A percentile compares a stretch with the other conserved stretches of the same genome.
These are phyloP conservation scores for Tipula helvola DNA, from an alignment of 2,888 invertebrate species.

Conservation along the genomic window DNA sequence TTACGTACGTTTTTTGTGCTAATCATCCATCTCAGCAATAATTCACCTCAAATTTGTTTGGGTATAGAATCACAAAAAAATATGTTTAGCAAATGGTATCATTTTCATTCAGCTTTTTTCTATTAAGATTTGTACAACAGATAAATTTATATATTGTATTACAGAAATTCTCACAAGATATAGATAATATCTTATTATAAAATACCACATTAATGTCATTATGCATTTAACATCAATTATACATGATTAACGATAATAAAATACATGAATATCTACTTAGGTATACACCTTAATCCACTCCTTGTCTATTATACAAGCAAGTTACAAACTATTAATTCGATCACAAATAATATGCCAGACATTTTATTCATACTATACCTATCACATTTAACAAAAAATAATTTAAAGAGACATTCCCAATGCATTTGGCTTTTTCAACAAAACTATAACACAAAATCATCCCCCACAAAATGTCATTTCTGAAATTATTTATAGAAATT, in stretches of 20 bases:
- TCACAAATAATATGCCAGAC: neutral
- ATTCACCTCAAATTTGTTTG: neutral
- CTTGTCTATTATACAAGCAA: neutral
- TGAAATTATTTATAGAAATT: neutral
- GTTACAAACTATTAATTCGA: neutral
- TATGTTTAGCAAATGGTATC: neutral
- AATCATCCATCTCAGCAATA: neutral
- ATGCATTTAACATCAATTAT: neutral
- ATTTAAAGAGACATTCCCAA: neutral
- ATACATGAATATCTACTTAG: neutral
- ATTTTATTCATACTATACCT: neutral
- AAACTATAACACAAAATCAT: neutral
- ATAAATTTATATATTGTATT: neutral
- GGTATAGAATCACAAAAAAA: no score
- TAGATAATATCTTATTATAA: neutral
- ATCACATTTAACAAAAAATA: neutral
- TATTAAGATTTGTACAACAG: neutral
- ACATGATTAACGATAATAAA: neutral
- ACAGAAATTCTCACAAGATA: neutral
- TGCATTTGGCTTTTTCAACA: neutral
- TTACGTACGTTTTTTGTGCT: neutral
- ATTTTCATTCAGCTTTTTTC: neutral
- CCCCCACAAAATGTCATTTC: neutral
- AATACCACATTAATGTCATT: neutral
- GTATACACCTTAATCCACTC: neutral